Evolutionary conservation across 2,888 invertebrate genomes (phyloP).

Genomic region (Brachyptera putata): DNA sequence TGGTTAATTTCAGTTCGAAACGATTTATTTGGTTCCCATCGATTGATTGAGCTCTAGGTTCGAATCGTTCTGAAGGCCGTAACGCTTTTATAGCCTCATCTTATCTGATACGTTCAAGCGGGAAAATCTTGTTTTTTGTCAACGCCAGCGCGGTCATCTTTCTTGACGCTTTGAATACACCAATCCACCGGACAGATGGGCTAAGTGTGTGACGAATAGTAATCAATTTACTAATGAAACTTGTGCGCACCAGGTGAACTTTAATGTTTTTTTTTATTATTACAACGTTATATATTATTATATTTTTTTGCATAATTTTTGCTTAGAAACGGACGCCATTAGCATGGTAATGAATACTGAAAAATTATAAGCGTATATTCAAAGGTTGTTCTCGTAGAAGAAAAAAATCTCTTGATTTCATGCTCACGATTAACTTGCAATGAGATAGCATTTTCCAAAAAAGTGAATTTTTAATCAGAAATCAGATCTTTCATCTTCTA

Average conservation of each 20-base stretch:
- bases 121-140: neutral
- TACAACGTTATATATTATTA: neutral
- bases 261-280: constrained; percentile 11
- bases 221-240: constrained; percentile 21
- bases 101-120: no score
- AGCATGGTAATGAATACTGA: neutral
- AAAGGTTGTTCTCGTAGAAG: neutral
- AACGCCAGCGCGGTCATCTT: neutral
- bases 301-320: constrained; percentile 19
- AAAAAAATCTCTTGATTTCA: constrained; percentile 5
- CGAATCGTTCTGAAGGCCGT: constrained; percentile 15
- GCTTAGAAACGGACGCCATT: neutral
- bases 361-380: neutral
- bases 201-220: constrained; percentile 17
- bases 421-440: constrained; percentile 1
- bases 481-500: no score
- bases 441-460: constrained; percentile 8
- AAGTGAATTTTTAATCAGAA: no score
- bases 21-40: constrained; percentile 16
- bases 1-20: no score
- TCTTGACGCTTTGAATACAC: neutral
- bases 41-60: constrained; percentile 5
- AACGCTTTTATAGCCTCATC: no score
- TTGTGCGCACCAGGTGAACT: constrained; percentile 16
- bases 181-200: constrained; percentile 7